A percentile compares a stretch with the other conserved stretches of the same genome.
phyloP scores from a whole-genome alignment of 2,888 invertebrate species.

The Pandemis cinnamomeana region DNA sequence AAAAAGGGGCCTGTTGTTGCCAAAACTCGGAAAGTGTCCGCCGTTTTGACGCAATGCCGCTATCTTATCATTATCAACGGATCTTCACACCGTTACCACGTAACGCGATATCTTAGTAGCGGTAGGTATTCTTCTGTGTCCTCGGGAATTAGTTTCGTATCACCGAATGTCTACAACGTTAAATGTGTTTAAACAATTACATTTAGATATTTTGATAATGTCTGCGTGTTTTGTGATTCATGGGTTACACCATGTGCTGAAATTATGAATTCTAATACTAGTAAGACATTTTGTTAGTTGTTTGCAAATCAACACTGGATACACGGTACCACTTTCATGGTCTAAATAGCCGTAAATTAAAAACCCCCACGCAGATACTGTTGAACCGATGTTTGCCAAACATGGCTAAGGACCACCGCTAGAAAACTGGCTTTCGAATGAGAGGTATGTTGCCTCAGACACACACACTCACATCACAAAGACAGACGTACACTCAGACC shows the following conservation, averaged over 20 bases:
- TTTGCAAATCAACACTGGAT: too few species aligned
- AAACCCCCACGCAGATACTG: too few species aligned
- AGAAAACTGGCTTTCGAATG: too few species aligned
- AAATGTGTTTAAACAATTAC: neutral
- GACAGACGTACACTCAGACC: too few species aligned
- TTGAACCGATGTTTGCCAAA: too few species aligned
- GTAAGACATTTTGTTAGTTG: neutral
- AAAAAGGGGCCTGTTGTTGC: neutral
- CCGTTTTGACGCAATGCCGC: neutral
- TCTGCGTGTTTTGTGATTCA: conserved; percentile 9
- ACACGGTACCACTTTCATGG: too few species aligned
- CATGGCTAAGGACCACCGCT: too few species aligned
- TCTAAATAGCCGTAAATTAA: too few species aligned
- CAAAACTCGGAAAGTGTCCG: conserved; percentile 7
- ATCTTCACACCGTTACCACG: conserved; percentile 3
- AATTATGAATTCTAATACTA: neutral
- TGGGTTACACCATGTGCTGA: conserved; percentile 9
- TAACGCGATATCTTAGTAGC: neutral
- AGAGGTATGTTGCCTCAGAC: too few species aligned
- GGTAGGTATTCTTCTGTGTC: conserved; percentile 1
- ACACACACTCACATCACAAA: too few species aligned
- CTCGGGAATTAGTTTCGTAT: neutral
- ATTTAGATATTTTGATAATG: conserved; percentile 4
- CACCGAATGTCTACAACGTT: neutral
- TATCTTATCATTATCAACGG: conserved; percentile 27